Base-by-base conservation (phyloP, 2,888 invertebrate genomes). In the Petrophora chlorosata region DNA sequence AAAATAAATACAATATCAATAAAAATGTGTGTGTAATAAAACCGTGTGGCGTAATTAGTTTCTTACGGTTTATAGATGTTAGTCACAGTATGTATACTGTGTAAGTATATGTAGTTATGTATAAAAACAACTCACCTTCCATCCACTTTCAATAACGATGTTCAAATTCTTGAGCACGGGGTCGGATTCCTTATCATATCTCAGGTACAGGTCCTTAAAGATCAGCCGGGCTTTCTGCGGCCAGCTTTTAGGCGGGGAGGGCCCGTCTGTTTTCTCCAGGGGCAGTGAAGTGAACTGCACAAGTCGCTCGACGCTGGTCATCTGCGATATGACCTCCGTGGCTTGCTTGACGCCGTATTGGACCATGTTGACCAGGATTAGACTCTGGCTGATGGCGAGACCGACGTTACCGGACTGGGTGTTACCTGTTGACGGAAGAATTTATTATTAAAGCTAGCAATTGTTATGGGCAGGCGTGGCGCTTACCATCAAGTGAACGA, bases 271-370 rank as follows among this genome's bases (percentile, higher is more conserved):
- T 1, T 92, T 92, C 79, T 97, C 97, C 28, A 94, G 91, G 0
- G 94, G 94, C 15, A 97, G 78, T 9, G 93, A 89, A 0, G 94
- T 93, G 78, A 96, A 97, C 71, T 97, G 95, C 14, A 95, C 76
- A 1, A 97, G 93, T 38, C 97, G 90, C 76, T 97, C 97, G 0
- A 97, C 97, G 39, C 94, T 94, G 3, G 94, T 94, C 94, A 95
- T 95, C 65, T 94, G 94, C n/a, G 94, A 93, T 38, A 94, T 89
- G 15, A 93, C 92, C 72, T 96, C 96, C 0, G 96, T 94, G 19
- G 94, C 92, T 75, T 96, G 95, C 47, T 96, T 91, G 53, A 96
- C 93, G 5, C 95, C 95, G 83, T 94, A 94, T 73, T 96, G 96
- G 46, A 96, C 92, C 94, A 96, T 94, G 54, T 95, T 96, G 43